Base-by-base conservation (phyloP, 2,797 vertebrate species). In the Balearica regulorum region DNA sequence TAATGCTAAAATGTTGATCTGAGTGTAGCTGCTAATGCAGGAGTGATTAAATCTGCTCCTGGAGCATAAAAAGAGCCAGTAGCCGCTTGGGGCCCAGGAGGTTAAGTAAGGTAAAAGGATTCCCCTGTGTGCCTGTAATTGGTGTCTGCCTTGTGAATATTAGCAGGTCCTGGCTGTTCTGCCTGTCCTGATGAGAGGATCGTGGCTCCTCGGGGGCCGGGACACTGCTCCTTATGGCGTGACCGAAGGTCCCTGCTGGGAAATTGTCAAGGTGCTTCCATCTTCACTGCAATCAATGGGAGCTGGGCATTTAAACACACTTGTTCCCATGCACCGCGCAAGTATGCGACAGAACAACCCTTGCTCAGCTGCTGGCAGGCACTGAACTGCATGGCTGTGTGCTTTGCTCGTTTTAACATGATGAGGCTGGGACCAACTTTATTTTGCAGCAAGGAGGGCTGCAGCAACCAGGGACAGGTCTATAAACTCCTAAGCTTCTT, bases 311-410 rank as follows among this genome's bases (percentile, higher is more conserved):
- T 43, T 31, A 46, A 41, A 35, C 35, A 6, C 7, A 28, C 33
- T 8, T 2, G 6, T 33, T 31, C 58, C 31, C 57, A 3, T 16
- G 49, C 11, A 15, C 14, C 1, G 16, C 35, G 33, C n/a, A 16
- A 24, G 29, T 10, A 6, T 25, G 16, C 25, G 60, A 11, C 14
- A 13, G 31, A 46, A 14, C 37, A n/a, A 3, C 16, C 28, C 28
- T 24, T 17, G 43, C 22, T 17, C 12, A 17, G 64, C 55, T 24
- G 35, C 41, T 24, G 79, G 49, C 33, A 14, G 43, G 28, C 28
- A 17, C 44, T 37, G 21, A 21, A 14, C 48, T 10, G 16, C 28
- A 5, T 1, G 9, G 2, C 37, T 12, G 35, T 21, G 0, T 22
- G 46, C n/a, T 54, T 35, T 35, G 39, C 31, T 35, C 29, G 49